Evolutionary conservation across 2,888 invertebrate genomes (phyloP).

Genomic region (Latrodectus elegans): DNA sequence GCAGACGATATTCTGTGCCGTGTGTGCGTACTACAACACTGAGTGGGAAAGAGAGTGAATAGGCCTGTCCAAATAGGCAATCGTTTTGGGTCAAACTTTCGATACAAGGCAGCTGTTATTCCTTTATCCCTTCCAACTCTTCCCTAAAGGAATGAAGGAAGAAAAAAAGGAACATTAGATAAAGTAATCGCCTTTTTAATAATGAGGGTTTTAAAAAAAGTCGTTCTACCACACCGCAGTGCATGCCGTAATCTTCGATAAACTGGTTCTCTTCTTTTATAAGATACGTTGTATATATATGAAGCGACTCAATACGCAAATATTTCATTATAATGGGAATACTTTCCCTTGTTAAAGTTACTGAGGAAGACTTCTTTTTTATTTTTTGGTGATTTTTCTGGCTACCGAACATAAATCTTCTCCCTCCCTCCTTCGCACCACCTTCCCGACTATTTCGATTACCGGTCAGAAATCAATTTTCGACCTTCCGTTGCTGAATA

Average conservation of each 20-base stretch:
- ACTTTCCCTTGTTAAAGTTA: background rate
- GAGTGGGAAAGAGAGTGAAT: background rate
- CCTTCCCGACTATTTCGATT: background rate
- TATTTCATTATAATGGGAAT: constrained; percentile 1
- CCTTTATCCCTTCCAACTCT: background rate
- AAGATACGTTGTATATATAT: background rate
- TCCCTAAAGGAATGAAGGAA: background rate
- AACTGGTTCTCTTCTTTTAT: background rate
- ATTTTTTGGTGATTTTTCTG: background rate
- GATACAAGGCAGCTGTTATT: background rate
- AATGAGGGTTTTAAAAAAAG: background rate
- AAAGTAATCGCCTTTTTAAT: constrained; percentile 2
- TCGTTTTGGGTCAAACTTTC: background rate
- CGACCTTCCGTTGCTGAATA: constrained; percentile 9
- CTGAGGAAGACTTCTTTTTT: background rate
- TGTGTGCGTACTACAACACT: background rate
- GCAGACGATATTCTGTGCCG: background rate
- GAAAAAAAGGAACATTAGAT: background rate
- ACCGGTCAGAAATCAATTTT: constrained; percentile 43
- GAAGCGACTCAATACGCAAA: background rate
- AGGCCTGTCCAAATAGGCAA: constrained; percentile 5
- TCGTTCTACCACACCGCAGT: background rate
- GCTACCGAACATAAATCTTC: background rate
- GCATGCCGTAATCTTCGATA: background rate
- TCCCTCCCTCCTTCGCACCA: background rate